Evolutionary conservation across 2,797 vertebrate species (phyloP).

Genomic region (Acrossocheilus wenchowensis): DNA sequence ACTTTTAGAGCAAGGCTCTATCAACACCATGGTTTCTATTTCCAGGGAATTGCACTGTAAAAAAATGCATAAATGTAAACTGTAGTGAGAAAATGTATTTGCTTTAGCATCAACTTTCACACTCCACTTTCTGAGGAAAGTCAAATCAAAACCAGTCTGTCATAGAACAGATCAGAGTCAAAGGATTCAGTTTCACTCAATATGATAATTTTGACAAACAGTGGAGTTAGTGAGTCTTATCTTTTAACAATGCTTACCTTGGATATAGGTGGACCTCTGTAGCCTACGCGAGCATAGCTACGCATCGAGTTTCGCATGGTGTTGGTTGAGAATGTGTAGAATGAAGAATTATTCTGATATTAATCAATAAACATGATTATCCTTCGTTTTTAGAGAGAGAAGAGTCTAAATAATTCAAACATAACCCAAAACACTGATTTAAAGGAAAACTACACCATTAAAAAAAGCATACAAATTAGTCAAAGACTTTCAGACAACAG

Average conservation of each 20-base stretch:
- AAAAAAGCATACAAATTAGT: background rate
- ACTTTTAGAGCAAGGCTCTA: background rate
- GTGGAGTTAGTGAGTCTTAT: background rate
- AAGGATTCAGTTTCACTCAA: background rate
- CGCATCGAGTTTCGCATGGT: slow-evolving; percentile 81
- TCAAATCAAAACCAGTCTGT: background rate
- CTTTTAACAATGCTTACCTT: slow-evolving; percentile 58
- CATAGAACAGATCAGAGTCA: background rate
- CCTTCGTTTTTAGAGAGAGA: background rate
- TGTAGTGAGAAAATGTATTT: background rate
- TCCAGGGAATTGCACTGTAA: background rate
- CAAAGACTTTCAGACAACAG: background rate
- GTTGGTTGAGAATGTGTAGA: slow-evolving; percentile 86
- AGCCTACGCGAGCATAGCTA: slow-evolving; percentile 70
- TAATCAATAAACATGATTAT: background rate
- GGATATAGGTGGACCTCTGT: slow-evolving; percentile 68
- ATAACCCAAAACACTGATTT: background rate
- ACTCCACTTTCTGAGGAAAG: background rate
- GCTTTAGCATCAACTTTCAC: background rate
- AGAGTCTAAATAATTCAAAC: background rate
- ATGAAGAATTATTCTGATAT: slow-evolving; percentile 61
- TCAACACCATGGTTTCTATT: background rate
- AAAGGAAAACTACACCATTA: background rate
- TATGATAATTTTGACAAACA: background rate
- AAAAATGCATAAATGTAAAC: background rate